phyloP scores from a whole-genome alignment of 2,113 vertebrate species.

The Toxotes chatareus region DNA sequence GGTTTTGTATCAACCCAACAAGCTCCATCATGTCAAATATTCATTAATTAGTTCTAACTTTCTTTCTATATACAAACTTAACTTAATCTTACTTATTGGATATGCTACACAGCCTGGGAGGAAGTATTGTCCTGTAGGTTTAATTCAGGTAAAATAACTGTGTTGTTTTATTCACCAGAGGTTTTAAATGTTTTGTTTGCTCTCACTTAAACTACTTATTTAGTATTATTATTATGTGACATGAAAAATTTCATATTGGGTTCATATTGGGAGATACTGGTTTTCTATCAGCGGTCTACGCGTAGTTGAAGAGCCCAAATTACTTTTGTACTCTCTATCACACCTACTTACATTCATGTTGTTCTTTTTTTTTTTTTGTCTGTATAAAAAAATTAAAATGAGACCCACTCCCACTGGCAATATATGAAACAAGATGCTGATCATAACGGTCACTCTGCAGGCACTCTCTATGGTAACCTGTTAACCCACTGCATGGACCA shows the following conservation, averaged over 20 bases:
- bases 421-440: neutral
- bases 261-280: no score
- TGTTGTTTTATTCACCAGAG: neutral
- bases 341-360: no score
- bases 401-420: neutral
- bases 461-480: constrained; percentile 42
- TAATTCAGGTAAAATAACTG: neutral
- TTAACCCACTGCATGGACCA: constrained; percentile 48
- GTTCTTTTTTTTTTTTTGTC: no score
- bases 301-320: neutral
- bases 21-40: neutral
- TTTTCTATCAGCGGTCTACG: no score
- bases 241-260: no score
- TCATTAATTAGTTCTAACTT: neutral
- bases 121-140: neutral
- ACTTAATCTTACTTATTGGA: no score
- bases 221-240: no score
- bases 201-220: neutral
- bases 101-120: neutral
- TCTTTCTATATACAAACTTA: no score
- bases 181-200: neutral
- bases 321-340: neutral
- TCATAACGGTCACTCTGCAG: neutral
- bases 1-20: neutral
- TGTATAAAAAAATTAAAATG: neutral